A percentile compares a stretch with the other conserved stretches of the same genome.
These are phyloP conservation scores for Taphrorychus bicolor DNA, from an alignment of 2,888 invertebrate genomes.

Conservation along the genomic window DNA sequence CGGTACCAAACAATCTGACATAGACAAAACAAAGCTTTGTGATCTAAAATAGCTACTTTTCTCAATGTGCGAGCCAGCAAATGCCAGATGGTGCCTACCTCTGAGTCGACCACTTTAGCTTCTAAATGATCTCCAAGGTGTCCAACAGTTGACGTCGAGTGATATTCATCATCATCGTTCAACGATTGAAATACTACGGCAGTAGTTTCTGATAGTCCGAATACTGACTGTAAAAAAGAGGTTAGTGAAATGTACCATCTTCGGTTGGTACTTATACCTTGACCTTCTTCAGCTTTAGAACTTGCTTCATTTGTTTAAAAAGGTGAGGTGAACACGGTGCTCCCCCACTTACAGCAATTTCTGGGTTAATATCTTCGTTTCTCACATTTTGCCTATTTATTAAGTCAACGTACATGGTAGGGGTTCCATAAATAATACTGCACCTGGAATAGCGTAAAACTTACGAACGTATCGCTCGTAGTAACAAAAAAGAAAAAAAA, in stretches of 20 bases:
- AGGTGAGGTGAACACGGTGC: conserved; percentile 72
- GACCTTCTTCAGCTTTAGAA: conserved; percentile 61
- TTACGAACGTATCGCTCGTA: too few species aligned
- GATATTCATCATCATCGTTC: conserved; percentile 58
- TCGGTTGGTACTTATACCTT: conserved; percentile 56
- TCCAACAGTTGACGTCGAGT: conserved; percentile 64
- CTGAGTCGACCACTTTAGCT: conserved; percentile 69
- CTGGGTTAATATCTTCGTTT: conserved; percentile 60
- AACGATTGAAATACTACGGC: conserved; percentile 64
- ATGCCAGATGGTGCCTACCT: too few species aligned
- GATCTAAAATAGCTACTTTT: too few species aligned
- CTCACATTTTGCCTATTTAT: conserved; percentile 63
- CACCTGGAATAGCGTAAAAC: too few species aligned
- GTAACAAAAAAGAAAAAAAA: too few species aligned
- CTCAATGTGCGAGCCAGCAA: too few species aligned
- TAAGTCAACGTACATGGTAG: conserved; percentile 87
- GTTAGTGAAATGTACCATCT: not conserved
- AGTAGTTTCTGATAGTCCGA: conserved; percentile 68
- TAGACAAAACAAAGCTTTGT: too few species aligned
- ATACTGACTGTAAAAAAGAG: conserved; percentile 66
- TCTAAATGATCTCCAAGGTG: conserved; percentile 65
- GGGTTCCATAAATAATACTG: conserved; percentile 76
- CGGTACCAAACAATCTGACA: too few species aligned
- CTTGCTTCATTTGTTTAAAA: conserved; percentile 62
- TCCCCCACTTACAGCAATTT: conserved; percentile 74